Base-by-base conservation (phyloP, 2,888 invertebrate species). In the Stenchaetothrips biformis region DNA sequence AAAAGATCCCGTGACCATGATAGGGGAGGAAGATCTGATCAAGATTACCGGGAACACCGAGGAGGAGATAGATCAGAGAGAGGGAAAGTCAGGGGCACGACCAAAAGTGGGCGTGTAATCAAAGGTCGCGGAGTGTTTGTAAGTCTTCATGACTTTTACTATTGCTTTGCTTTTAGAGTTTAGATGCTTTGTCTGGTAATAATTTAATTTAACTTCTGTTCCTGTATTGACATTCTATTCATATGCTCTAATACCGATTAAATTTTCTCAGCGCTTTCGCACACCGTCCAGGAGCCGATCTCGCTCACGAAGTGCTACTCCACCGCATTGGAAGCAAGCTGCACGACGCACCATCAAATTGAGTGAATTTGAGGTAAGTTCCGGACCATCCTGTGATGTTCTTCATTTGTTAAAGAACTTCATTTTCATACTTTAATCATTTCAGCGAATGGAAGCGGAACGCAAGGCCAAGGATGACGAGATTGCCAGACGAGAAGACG, bases 51-150 rank as follows among this genome's bases (percentile, higher is more conserved):
- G 82, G 83, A 85, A 79, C 77, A 79, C 48, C 80, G 80, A 74
- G 80, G 84, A 48, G 85, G 86, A 83, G 25, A 11, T 11, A 74
- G 67, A 25, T 74, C 67, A 8, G 67, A 74, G 25, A 74, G 11
- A 25, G 87, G 87, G 81, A 85, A 86, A 82, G 84, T 87, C 83
- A 85, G 87, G 82, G 85, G 85, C 85, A 84, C 88, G 85, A 87
- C 88, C 85, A 86, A 89, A 83, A 94, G 94, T 85, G 96, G 96
- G 2, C 89, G 96, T 79, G 92, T 93, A 81, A 95, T 97, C 81
- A 97, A 97, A 87, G 97, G 97, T 6, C 89, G 97, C 82, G 97
- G 97, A 7, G 93, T 94, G 82, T 94, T 97, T 87, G 97, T 97
- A 90, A 92, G 95, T 91, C 81, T 18, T 82, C 82, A 81, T 78